Evolutionary conservation across 2,888 invertebrate genomes (phyloP).

Genomic region (Barypeithes pellucidus): DNA sequence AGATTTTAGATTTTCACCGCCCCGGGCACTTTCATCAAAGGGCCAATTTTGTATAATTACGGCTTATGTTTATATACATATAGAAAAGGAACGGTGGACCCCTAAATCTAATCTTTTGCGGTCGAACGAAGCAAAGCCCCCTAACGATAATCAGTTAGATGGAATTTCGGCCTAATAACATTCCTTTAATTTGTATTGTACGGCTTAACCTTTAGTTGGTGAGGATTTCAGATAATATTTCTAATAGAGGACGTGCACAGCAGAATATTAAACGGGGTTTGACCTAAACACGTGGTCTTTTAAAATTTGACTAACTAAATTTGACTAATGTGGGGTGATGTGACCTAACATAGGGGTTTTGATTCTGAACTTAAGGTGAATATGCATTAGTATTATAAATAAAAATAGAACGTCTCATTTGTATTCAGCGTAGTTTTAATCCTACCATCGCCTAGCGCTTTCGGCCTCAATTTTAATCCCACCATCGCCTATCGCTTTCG

Average conservation of each 20-base stretch:
- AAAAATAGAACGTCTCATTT: too few species aligned
- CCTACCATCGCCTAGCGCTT: too few species aligned
- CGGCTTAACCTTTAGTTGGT: slow-evolving; percentile 40
- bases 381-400: too few species aligned
- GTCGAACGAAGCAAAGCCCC: slow-evolving; percentile 46
- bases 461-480: too few species aligned
- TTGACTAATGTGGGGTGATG: too few species aligned
- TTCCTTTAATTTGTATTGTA: slow-evolving; percentile 49
- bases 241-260: neutral
- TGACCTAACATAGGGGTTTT: too few species aligned
- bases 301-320: too few species aligned
- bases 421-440: too few species aligned
- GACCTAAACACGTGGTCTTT: too few species aligned
- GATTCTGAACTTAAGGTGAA: too few species aligned
- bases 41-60: slow-evolving; percentile 50
- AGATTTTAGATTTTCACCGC: slow-evolving; percentile 42
- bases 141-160: slow-evolving; percentile 50
- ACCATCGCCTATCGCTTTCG: too few species aligned
- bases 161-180: slow-evolving; percentile 40
- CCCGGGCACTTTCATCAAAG: slow-evolving; percentile 39
- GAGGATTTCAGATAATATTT: slow-evolving; percentile 31
- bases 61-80: slow-evolving; percentile 49
- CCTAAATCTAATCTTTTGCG: slow-evolving; percentile 52
- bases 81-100: slow-evolving; percentile 38
- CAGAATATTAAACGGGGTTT: neutral